Base-by-base conservation (phyloP, 1,140 invertebrate genomes). In the Macrobrachium rosenbergii region DNA sequence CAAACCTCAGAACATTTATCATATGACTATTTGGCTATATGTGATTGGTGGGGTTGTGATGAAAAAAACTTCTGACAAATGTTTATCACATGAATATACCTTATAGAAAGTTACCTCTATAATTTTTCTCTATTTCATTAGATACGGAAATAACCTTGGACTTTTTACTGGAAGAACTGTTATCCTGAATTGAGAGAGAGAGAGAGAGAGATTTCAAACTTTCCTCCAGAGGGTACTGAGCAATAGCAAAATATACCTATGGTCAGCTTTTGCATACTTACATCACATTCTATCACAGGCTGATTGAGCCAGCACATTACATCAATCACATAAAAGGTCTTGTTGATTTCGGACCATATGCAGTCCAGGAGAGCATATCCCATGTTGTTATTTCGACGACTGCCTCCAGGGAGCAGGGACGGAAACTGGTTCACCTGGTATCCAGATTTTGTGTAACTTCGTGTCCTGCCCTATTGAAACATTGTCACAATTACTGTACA, bases 341-440 rank as follows among this genome's bases (percentile, higher is more conserved):
- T 92, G 58, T 91, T 89, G 3, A 88, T 78, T 90, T 92, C 92
- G 90, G 90, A 90, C 82, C 91, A 93, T n/a, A 94, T 91, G 89
- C 93, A 94, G 90, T 94, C 93, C 8, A 94, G 82, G 52, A 94
- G 91, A 17, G 90, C 90, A 83, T 83, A 90, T 17, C 86, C 88
- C 52, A 81, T 72, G 73, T 45, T 23, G 23, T 79, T 62, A 5
- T 87, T 82, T 5, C 83, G 58, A 16, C 83, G 73, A 84, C 92
- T 94, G 17, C 96, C 96, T 84, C 96, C 96, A n/a, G 97, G 97
- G 82, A 99, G 91, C 8, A 91, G 90, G 0, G 96, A 95, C 23
- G 93, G 92, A 88, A 95, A 95, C 76, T 92, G 92, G 89, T 92
- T 93, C 11, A 95, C 90, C 77, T 92, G 92, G 73, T 93, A 92